Percentiles rank a stretch among this genome's conserved stretches.
Evolutionary conservation across 2,797 vertebrate species (phyloP).

Genomic region (Notoglanidium macrostoma): DNA sequence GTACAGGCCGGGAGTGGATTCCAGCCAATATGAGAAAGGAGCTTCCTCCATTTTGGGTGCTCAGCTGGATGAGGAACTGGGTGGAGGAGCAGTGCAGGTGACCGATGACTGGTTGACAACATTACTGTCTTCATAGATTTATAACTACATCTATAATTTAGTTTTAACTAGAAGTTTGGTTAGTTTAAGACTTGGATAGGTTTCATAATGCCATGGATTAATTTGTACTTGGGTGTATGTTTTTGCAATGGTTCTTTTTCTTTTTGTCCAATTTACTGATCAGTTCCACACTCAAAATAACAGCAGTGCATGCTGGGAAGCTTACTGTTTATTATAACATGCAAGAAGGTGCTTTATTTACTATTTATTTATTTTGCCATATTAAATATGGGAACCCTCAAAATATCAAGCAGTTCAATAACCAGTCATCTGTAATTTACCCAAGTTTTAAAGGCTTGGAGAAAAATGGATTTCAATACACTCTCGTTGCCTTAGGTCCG

Average conservation of each 20-base stretch:
- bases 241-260: not conserved
- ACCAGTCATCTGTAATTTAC: not conserved
- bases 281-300: not conserved
- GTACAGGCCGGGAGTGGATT: conserved; percentile 72
- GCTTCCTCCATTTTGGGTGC: conserved; percentile 64
- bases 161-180: not conserved
- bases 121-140: not conserved
- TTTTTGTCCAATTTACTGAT: not conserved
- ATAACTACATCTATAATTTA: too few relatives aligned
- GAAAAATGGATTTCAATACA: not conserved
- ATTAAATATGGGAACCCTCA: not conserved
- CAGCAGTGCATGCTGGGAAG: not conserved
- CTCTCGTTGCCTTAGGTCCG: conserved; percentile 60
- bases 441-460: not conserved
- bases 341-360: not conserved
- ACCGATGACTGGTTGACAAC: not conserved
- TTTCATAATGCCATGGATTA: not conserved
- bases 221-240: not conserved
- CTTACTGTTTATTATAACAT: not conserved
- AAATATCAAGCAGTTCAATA: not conserved
- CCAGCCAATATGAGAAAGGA: conserved; percentile 66
- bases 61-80: conserved; percentile 66
- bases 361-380: too few relatives aligned
- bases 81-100: conserved; percentile 70
- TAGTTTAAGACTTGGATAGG: not conserved